Evolutionary conservation across 1,140 invertebrate species (phyloP).

Genomic region (Drosophila erecta): DNA sequence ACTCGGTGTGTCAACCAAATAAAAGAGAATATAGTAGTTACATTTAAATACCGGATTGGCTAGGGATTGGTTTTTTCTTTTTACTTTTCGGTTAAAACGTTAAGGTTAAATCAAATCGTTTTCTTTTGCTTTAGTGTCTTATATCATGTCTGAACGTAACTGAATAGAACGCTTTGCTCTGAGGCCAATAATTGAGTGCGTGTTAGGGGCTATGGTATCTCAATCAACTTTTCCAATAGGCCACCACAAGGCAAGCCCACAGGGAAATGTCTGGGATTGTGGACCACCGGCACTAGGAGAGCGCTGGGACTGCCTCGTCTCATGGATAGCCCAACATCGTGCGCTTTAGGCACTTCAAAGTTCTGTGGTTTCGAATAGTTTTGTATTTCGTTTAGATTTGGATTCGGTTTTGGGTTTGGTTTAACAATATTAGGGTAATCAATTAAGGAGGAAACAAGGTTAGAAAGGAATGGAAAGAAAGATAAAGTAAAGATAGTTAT

Average conservation of each 20-base stretch:
- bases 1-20: constrained; percentile 50
- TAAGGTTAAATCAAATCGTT: constrained; percentile 47
- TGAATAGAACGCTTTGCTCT: constrained; percentile 66
- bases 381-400: constrained; percentile 11
- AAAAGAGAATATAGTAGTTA: constrained; percentile 56
- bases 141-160: constrained; percentile 77
- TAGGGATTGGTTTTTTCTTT: constrained; percentile 11
- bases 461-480: constrained; percentile 78
- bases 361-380: constrained; percentile 61
- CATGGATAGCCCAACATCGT: constrained; percentile 82
- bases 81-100: constrained; percentile 29
- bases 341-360: constrained; percentile 80
- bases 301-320: constrained; percentile 64
- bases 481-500: constrained; percentile 73
- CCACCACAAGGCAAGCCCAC: constrained; percentile 49
- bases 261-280: constrained; percentile 5
- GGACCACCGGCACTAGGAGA: constrained; percentile 65
- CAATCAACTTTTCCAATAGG: constrained; percentile 74
- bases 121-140: constrained; percentile 72
- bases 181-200: constrained; percentile 31
- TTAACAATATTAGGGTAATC: constrained; percentile 59
- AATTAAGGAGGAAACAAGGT: constrained; percentile 65
- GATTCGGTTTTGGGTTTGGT: constrained; percentile 1
- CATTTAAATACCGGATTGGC: constrained; percentile 42
- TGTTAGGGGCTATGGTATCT: constrained; percentile 33